phyloP scores from a whole-genome alignment of 2,888 invertebrate genomes.

The Pilophorus perplexus region DNA sequence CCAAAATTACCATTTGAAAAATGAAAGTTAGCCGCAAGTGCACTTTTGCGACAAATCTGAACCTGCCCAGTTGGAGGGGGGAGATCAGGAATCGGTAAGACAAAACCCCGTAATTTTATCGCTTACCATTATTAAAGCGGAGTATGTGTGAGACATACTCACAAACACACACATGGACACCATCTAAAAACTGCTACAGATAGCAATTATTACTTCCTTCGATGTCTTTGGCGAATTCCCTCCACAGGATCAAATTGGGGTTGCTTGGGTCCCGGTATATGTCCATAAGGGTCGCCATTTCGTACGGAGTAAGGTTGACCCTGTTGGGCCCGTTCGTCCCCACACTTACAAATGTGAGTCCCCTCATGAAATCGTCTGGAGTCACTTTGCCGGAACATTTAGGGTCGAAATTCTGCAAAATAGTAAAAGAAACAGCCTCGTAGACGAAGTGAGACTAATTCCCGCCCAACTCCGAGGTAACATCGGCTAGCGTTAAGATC shows the following conservation, averaged over 20 bases:
- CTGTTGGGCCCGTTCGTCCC: slow-evolving; percentile 25
- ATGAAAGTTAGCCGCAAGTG: too few species aligned
- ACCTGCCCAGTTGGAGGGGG: too few species aligned
- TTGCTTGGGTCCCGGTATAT: slow-evolving; percentile 26
- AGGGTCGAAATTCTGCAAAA: slow-evolving; percentile 22
- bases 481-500: too few species aligned
- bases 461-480: too few species aligned
- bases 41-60: too few species aligned
- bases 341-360: slow-evolving; percentile 6
- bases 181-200: neutral
- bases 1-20: too few species aligned
- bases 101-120: too few species aligned
- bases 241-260: slow-evolving; percentile 20
- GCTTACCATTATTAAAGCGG: too few species aligned
- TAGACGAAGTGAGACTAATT: neutral
- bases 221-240: slow-evolving; percentile 26
- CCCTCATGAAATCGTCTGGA: slow-evolving; percentile 20
- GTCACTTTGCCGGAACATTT: slow-evolving; percentile 30
- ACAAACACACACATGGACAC: too few species aligned
- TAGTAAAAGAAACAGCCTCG: neutral
- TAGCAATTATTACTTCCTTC: slow-evolving; percentile 32
- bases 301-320: neutral
- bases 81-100: too few species aligned
- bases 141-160: too few species aligned
- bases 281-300: slow-evolving; percentile 20